These are phyloP conservation scores for Drosophila kohkoa DNA, from an alignment of 1,140 invertebrate genomes.

Conservation along the genomic window DNA sequence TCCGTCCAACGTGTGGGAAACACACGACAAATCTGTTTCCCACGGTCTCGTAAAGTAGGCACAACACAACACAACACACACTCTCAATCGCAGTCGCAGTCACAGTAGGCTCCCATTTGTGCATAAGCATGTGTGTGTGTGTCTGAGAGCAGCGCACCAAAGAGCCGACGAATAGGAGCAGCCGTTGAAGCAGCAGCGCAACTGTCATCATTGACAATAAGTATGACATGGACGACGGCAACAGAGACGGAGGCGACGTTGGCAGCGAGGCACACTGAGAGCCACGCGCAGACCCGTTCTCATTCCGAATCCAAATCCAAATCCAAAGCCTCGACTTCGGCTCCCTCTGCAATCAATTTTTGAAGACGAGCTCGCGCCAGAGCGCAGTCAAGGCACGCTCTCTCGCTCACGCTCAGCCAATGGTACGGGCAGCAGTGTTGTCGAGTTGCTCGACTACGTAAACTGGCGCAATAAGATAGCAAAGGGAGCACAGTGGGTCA, in stretches of 20 bases:
- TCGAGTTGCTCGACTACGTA: conserved; percentile 25
- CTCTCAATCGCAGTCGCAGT: conserved; percentile 29
- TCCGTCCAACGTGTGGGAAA: conserved; percentile 87
- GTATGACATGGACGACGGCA: conserved; percentile 78
- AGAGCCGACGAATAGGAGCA: conserved; percentile 58
- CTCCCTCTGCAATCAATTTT: conserved; percentile 71
- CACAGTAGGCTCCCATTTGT: conserved; percentile 53
- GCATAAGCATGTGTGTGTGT: conserved; percentile 30
- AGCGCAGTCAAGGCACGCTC: conserved; percentile 66
- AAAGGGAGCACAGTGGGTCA: conserved; percentile 41
- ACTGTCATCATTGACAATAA: conserved; percentile 85
- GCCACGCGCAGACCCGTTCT: conserved; percentile 67
- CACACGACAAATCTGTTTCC: conserved; percentile 87
- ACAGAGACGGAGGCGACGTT: conserved; percentile 19
- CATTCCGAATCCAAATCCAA: conserved; percentile 46
- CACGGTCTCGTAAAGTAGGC: conserved; percentile 86
- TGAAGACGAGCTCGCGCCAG: conserved; percentile 75
- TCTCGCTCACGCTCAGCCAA: conserved; percentile 42
- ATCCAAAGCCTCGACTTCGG: conserved; percentile 59
- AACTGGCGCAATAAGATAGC: conserved; percentile 34
- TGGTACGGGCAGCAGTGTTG: conserved; percentile 11
- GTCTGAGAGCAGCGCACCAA: conserved; percentile 44
- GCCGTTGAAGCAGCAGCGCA: conserved; percentile 69
- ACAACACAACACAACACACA: conserved; percentile 62
- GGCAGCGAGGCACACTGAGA: conserved; percentile 52